Evolutionary conservation across 2,888 invertebrate genomes (phyloP).

Genomic region (Tiphia femorata): DNA sequence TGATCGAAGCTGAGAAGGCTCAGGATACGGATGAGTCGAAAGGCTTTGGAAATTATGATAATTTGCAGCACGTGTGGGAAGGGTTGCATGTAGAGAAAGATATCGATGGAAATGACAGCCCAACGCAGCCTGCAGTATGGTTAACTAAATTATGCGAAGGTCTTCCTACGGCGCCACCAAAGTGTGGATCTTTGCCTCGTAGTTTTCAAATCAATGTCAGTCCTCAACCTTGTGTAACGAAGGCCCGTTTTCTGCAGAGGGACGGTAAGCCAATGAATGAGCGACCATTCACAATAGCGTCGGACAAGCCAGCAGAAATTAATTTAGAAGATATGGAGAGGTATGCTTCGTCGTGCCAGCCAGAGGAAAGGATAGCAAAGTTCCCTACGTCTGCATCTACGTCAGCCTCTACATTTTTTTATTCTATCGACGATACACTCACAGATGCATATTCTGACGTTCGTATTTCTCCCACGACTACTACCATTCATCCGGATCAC

Average conservation of each 20-base stretch:
- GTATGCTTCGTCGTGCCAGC: constrained; percentile 66
- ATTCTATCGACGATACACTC: constrained; percentile 69
- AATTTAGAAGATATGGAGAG: constrained; percentile 78
- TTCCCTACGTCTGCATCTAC: constrained; percentile 69
- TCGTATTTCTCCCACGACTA: constrained; percentile 63
- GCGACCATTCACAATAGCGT: constrained; percentile 79
- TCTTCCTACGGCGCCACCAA: constrained; percentile 77
- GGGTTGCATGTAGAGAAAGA: constrained; percentile 49
- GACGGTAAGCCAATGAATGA: constrained; percentile 76
- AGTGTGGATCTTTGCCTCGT: constrained; percentile 83
- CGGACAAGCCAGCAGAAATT: constrained; percentile 78
- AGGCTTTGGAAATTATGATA: constrained; percentile 76
- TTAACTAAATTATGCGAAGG: constrained; percentile 79
- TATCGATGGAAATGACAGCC: constrained; percentile 65
- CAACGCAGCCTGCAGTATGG: constrained; percentile 80
- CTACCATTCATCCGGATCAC: constrained; percentile 80
- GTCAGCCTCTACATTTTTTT: constrained; percentile 73
- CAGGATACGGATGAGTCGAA: constrained; percentile 43
- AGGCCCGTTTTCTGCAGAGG: constrained; percentile 71
- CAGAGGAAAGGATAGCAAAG: constrained; percentile 61
- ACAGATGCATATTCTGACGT: constrained; percentile 69
- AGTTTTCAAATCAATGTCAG: constrained; percentile 80
- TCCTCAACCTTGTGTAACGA: constrained; percentile 67
- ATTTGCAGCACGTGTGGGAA: constrained; percentile 69
- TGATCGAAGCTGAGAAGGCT: constrained; percentile 48